These are phyloP conservation scores for Chionoecetes opilio DNA, from an alignment of 1,140 invertebrate species.

Conservation along the genomic window DNA sequence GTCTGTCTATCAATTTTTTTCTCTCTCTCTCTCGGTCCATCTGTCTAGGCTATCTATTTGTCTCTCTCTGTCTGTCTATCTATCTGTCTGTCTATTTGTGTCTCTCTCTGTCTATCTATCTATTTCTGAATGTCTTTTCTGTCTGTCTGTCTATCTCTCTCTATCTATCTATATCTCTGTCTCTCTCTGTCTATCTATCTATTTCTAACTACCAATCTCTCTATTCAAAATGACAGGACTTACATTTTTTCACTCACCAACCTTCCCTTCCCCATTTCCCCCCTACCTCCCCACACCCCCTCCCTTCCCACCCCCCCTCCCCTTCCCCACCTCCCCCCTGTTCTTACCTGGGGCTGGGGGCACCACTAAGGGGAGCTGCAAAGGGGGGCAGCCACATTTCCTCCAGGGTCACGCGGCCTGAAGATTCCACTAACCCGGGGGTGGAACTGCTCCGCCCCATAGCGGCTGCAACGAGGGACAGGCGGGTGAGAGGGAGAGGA, in stretches of 20 bases:
- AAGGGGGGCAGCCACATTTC: conserved; percentile 90
- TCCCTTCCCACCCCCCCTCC: not conserved
- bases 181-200: too few relatives aligned
- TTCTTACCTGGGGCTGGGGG: conserved; percentile 73
- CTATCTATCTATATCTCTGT: too few relatives aligned
- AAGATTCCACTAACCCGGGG: conserved; percentile 96
- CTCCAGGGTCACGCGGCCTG: conserved; percentile 93
- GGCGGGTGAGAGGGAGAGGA: conserved; percentile 56
- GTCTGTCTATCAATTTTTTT: too few relatives aligned
- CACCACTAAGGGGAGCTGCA: conserved; percentile 80
- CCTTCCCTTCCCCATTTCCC: not conserved
- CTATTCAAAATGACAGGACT: too few relatives aligned
- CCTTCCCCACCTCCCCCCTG: not conserved
- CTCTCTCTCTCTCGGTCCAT: too few relatives aligned
- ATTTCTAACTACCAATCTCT: too few relatives aligned
- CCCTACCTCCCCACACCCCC: not conserved
- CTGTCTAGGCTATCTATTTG: too few relatives aligned
- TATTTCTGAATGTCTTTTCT: too few relatives aligned
- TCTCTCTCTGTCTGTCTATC: too few relatives aligned
- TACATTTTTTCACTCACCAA: not conserved
- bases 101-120: too few relatives aligned
- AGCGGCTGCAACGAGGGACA: conserved; percentile 76
- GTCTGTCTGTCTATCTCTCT: too few relatives aligned
- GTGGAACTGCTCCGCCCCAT: conserved; percentile 97
- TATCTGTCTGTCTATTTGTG: too few relatives aligned